phyloP scores from a whole-genome alignment of 1,140 invertebrate genomes.

The Yoshiicerus persimilis region DNA sequence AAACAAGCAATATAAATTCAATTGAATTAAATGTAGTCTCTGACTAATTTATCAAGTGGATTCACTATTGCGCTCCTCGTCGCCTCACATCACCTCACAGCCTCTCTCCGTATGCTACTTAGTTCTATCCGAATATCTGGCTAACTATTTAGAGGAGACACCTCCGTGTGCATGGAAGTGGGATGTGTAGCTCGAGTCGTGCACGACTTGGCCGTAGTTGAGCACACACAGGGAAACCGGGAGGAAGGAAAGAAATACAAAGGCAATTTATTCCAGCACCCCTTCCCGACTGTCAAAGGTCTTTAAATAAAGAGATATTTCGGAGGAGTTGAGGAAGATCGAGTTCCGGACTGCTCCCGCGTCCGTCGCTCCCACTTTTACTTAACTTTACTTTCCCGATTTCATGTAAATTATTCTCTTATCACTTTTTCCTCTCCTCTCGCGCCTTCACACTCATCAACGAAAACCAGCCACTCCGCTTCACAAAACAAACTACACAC shows the following conservation, averaged over 20 bases:
- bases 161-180: neutral
- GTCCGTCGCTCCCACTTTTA: neutral
- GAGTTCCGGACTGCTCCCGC: neutral
- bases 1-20: conserved; percentile 23
- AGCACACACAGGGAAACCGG: neutral
- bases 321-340: neutral
- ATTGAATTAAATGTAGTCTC: conserved; percentile 21
- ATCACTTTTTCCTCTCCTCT: conserved; percentile 10
- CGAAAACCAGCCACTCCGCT: neutral
- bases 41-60: conserved; percentile 22
- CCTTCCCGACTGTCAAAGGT: conserved; percentile 14
- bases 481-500: neutral
- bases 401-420: conserved; percentile 23
- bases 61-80: neutral
- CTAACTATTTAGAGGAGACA: too few relatives aligned
- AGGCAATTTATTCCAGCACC: conserved; percentile 10
- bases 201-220: neutral
- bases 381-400: conserved; percentile 10
- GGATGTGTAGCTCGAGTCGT: neutral
- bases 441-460: neutral
- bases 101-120: too few relatives aligned
- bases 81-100: neutral
- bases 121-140: too few relatives aligned
- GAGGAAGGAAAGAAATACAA: conserved; percentile 9
- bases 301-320: conserved; percentile 16